Evolutionary conservation across 2,113 vertebrate species (phyloP), one percentile per base, ranked within the genome.

Genomic region (Condylura cristata): DNA sequence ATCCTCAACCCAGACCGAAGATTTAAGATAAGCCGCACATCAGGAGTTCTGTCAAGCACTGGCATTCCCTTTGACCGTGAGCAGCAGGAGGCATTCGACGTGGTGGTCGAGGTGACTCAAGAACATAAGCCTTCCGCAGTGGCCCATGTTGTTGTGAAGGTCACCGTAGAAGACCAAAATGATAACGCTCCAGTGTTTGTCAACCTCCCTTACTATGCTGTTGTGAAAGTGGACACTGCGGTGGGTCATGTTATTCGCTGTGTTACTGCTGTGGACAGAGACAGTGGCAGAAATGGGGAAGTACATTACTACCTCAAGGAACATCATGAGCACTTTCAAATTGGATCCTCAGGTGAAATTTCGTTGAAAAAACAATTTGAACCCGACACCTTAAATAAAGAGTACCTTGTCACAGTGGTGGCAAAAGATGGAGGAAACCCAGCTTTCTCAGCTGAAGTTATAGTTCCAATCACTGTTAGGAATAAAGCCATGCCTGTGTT

Each of bases 401-500:
- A 99, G n/a, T 99, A 99, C 95, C 92, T 99, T 32, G 78, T 99
- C 34, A 98, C 98, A 0, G 98, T 99, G 85, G 97, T 99, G 11
- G 99, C 99, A 37, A 98, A 98, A 96, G 99, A 99, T 91, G 98
- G 98, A 58, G 99, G 99, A 56, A 98, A 98, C 56, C 98, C 99
- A 34, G 96, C 98, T 6, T 99, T 99, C 85, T 99, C 99, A 3
- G 97, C 99, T 17, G 99, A 99, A 97, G 98, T 98, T 34, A 93
- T 98, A 9, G 99, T 99, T 37, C 99, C 99, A n/a, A 91, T 99
- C 96, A 99, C 98, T 3, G 98, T 99, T 41, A 98, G 99, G 97
- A 99, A 99, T 98, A 99, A 99, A 98, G 99, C 99, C 78, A 99
- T 99, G 98, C 99, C 99, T 39, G 98, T 99, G 95, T 99, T 99